Evolutionary conservation across 2,888 invertebrate species (phyloP), one percentile per base, ranked within the genome.

Genomic region (Parnassius apollo): DNA sequence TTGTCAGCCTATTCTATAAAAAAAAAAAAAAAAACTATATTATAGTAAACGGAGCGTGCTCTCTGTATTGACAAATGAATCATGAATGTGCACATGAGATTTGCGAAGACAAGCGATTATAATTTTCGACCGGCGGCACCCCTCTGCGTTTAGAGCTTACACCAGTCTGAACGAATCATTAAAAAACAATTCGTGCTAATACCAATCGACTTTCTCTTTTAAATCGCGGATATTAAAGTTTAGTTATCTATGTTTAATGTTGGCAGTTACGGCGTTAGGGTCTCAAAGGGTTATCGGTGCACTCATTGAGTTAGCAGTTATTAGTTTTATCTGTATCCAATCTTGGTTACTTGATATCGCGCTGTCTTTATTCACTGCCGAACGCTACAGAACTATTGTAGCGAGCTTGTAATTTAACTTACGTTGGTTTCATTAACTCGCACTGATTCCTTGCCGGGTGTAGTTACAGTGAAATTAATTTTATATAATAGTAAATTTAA

Each of bases 251-350:
- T 52, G 48, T 59, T 44, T 45, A 0, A 0, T 9, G 11, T 22
- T 51, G 7, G 3, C 1, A 2, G 13, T 57, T 42, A 45, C 11
- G 35, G 11, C 56, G n/a, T 51, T 64, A 18, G 22, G 10, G n/a
- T 42, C n/a, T 8, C 9, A 51, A 22, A 25, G 1, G 9, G 0
- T 25, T 42, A 10, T 49, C 59, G 51, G 51, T 56, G 63, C 62
- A 57, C 64, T 60, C 56, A 62, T 66, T 64, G 55, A 62, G 61
- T 65, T 57, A 60, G 63, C 61, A 68, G 69, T 68, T 68, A 69
- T 68, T 68, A 69, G 64, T 68, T 68, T 64, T 65, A 65, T 68
- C 62, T 66, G 68, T 65, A 66, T 67, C 66, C 66, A 50, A 68
- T 69, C 65, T 68, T 65, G 44, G 65, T 66, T 68, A 68, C 66